Conservation (phyloP, 2,113 vertebrate species). For the Cathartes aura region DNA sequence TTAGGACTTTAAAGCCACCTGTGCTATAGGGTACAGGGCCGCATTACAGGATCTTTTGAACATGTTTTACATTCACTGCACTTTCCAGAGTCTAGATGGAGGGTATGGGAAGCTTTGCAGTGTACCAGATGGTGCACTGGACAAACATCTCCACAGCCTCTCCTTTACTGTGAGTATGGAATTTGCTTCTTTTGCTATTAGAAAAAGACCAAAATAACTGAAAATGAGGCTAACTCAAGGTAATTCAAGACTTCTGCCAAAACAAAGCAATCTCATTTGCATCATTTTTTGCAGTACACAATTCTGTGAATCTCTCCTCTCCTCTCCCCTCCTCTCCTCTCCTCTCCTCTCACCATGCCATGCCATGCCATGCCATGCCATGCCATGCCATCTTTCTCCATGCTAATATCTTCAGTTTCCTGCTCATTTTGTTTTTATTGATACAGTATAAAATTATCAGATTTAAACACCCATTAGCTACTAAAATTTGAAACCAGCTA, state of each 20-base stretch:
- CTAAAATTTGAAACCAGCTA: background rate
- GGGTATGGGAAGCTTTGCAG: background rate
- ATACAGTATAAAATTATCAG: background rate
- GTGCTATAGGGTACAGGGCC: background rate
- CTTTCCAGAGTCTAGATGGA: background rate
- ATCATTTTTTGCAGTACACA: background rate
- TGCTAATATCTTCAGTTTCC: background rate
- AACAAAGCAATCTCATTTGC: background rate
- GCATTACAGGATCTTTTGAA: background rate
- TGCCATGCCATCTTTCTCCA: background rate
- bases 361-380: too few relatives aligned
- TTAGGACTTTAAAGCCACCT: background rate
- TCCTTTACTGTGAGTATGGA: background rate
- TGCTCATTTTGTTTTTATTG: background rate
- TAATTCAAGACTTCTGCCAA: background rate
- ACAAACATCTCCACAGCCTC: background rate
- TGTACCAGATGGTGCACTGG: background rate
- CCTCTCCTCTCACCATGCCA: too few relatives aligned
- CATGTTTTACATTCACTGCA: background rate
- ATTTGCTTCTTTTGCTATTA: background rate
- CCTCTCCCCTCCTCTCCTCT: background rate
- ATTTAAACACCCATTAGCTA: constrained; percentile 19
- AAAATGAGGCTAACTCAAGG: background rate
- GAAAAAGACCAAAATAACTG: background rate
- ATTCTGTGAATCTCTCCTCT: background rate